phyloP scores from a whole-genome alignment of 2,888 invertebrate genomes.

The Yponomeuta sedellus region DNA sequence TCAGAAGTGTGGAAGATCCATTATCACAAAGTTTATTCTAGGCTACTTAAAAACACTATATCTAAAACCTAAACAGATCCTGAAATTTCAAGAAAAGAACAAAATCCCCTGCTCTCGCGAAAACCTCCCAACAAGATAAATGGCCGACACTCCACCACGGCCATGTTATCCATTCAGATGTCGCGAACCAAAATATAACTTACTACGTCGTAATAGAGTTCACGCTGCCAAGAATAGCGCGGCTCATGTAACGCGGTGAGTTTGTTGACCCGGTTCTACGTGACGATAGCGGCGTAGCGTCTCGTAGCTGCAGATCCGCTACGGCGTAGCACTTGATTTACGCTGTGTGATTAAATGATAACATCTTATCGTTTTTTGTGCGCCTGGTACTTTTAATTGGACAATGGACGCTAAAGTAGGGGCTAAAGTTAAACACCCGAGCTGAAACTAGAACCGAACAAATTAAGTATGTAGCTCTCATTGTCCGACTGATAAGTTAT shows the following conservation, averaged over 20 bases:
- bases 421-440: neutral
- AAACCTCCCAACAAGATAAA: neutral
- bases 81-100: neutral
- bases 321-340: slow-evolving; percentile 5
- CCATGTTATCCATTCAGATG: neutral
- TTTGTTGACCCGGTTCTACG: slow-evolving; percentile 19
- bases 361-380: neutral
- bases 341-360: neutral
- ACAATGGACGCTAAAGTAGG: neutral
- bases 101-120: neutral
- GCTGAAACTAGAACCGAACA: neutral
- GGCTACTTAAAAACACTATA: neutral
- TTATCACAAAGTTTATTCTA: no score
- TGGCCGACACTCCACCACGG: neutral
- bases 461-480: neutral
- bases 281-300: slow-evolving; percentile 27
- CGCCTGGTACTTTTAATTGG: neutral
- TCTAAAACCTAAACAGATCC: neutral
- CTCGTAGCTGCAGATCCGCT: slow-evolving; percentile 20
- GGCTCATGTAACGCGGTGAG: slow-evolving; percentile 17
- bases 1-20: no score
- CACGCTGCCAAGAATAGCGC: slow-evolving; percentile 17
- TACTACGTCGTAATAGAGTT: slow-evolving; percentile 18
- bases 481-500: neutral
- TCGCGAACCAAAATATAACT: slow-evolving; percentile 5